These are phyloP conservation scores for Oscheius onirici DNA, from an alignment of 2,888 invertebrate species.

Conservation along the genomic window DNA sequence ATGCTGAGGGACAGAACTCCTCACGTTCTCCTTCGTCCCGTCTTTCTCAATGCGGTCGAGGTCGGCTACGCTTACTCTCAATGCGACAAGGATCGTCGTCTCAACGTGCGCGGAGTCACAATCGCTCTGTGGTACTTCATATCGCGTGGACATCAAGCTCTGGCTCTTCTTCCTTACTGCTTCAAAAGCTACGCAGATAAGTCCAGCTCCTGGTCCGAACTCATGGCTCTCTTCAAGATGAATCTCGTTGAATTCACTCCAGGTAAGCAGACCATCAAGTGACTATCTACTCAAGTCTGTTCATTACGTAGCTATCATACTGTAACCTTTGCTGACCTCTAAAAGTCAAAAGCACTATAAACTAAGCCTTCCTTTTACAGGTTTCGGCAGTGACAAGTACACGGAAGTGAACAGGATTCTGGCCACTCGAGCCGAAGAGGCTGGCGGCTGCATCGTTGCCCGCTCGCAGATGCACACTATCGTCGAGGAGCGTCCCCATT, in stretches of 20 bases:
- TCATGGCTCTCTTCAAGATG: slow-evolving; percentile 52
- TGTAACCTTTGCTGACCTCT: too few species aligned
- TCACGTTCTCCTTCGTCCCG: slow-evolving; percentile 43
- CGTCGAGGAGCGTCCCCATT: slow-evolving; percentile 52
- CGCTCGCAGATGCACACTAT: slow-evolving; percentile 57
- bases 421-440: slow-evolving; percentile 53
- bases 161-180: slow-evolving; percentile 59
- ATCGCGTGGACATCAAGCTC: slow-evolving; percentile 56
- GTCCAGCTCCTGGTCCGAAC: slow-evolving; percentile 49
- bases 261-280: slow-evolving; percentile 24
- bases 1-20: background rate
- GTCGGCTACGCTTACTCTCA: slow-evolving; percentile 56
- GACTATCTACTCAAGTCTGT: too few species aligned
- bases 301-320: too few species aligned
- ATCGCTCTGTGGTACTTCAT: slow-evolving; percentile 61
- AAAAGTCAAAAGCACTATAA: background rate
- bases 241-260: slow-evolving; percentile 62
- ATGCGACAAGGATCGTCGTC: slow-evolving; percentile 53
- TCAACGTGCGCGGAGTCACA: slow-evolving; percentile 56
- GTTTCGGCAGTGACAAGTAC: slow-evolving; percentile 60
- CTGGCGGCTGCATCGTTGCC: slow-evolving; percentile 60
- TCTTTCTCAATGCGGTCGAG: slow-evolving; percentile 59
- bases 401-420: slow-evolving; percentile 60
- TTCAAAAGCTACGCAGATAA: slow-evolving; percentile 60
- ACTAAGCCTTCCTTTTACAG: slow-evolving; percentile 31